Evolutionary conservation across 30 jellyfish, hydroid and myxozoan species (phyloP).

Genomic region (Sanderia malayensis): DNA sequence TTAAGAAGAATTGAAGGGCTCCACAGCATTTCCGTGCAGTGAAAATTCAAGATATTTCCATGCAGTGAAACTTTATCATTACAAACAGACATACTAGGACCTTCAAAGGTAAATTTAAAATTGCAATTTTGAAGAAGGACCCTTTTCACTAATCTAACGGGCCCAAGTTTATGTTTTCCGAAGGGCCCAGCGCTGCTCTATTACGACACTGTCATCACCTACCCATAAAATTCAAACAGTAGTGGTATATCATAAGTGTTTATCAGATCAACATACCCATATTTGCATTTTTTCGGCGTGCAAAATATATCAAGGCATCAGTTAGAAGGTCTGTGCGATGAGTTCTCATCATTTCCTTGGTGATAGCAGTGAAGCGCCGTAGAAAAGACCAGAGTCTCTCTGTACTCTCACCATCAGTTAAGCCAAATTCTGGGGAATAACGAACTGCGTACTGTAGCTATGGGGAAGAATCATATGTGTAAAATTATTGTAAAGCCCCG

Average conservation of each 20-base stretch:
- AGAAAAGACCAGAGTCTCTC: slow-evolving; percentile 42
- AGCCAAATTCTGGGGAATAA: neutral
- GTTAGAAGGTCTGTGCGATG: slow-evolving; percentile 20
- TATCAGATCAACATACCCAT: neutral
- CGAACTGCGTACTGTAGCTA: neutral
- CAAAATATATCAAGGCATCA: neutral
- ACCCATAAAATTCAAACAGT: neutral
- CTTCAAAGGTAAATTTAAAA: no score
- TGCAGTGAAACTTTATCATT: no score
- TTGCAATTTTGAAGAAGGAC: no score
- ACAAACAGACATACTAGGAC: no score
- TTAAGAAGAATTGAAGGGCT: no score
- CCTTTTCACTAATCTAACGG: no score
- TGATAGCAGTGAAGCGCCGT: slow-evolving; percentile 18
- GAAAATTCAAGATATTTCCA: no score
- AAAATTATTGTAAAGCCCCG: neutral
- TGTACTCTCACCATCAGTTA: slow-evolving; percentile 29
- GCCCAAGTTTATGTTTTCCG: no score
- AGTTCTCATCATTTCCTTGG: slow-evolving; percentile 32
- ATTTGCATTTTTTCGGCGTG: neutral
- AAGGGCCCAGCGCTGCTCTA: no score
- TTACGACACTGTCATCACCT: no score
- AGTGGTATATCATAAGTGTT: neutral
- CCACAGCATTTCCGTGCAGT: no score
- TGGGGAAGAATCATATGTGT: slow-evolving; percentile 8